A percentile compares a stretch with the other conserved stretches of the same genome.
Evolutionary conservation across 2,888 invertebrate species (phyloP).

Genomic region (Smittia aterrima): DNA sequence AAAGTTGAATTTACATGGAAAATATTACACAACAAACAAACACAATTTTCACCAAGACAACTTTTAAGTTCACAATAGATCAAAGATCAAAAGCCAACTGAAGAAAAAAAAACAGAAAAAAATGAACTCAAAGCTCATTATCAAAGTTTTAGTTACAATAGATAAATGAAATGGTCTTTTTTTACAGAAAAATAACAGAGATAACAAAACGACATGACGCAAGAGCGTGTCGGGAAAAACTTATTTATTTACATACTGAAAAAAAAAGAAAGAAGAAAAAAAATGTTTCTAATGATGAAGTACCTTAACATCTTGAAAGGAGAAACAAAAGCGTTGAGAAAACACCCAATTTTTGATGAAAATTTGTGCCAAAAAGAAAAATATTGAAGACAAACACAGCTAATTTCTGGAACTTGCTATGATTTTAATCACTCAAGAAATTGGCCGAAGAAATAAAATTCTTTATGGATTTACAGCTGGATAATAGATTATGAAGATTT

Average conservation of each 20-base stretch:
- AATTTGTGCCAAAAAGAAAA: conserved; percentile 30
- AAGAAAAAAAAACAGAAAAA: neutral
- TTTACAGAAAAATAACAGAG: conserved; percentile 35
- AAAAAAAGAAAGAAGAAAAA: too few relatives aligned
- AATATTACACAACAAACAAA: conserved; percentile 4
- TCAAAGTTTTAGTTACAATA: conserved; percentile 31
- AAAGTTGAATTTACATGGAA: neutral
- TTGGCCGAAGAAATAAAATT: neutral
- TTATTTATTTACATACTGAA: conserved; percentile 38
- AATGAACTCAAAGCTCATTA: conserved; percentile 10
- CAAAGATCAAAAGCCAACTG: conserved; percentile 15
- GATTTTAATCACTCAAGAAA: neutral
- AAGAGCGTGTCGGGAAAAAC: neutral
- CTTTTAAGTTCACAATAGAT: conserved; percentile 37
- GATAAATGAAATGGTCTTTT: conserved; percentile 41
- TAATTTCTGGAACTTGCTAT: neutral
- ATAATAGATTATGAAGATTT: neutral
- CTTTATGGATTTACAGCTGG: conserved; percentile 2
- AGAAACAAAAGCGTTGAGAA: conserved; percentile 27
- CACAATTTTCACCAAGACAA: conserved; percentile 37
- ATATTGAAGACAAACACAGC: neutral
- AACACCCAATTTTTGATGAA: conserved; percentile 13
- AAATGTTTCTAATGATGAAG: neutral
- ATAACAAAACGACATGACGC: neutral
- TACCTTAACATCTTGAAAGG: conserved; percentile 2